Evolutionary conservation across 1,140 invertebrate species (phyloP), one percentile per base, ranked within the genome.

Genomic region (Protaetia brevitarsis): DNA sequence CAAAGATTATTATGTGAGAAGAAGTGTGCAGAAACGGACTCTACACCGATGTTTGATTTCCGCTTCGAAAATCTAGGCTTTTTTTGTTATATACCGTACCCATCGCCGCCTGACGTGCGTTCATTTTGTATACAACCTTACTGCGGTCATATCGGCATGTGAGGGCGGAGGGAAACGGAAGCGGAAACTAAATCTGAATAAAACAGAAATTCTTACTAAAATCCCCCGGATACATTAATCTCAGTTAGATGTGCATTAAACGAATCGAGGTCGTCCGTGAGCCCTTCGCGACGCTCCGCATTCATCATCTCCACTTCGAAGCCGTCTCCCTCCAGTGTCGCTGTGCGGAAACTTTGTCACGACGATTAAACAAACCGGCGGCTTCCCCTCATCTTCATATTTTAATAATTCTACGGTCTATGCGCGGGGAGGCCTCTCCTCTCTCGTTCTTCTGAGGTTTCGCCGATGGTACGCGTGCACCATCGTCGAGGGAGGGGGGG

Each of bases 201-300:
- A 45, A 45, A 45, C 41, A 45, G 28, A n/a, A 19, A 28, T 51
- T 59, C 57, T 45, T 45, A 45, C 41, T 13, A 45, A 13, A 45
- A 16, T 45, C 16, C 41, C 51, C 66, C 63, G 28, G 51, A 27
- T 57, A 68, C 69, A 72, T 72, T 72, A 72, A 72, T 72, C 71
- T 72, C 71, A 67, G 69, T 70, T 70, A 69, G 67, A 68, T 72
- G 67, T 71, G 69, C 71, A 71, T 72, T 71, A 71, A 72, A 72
- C 69, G 69, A 71, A 70, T 72, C 71, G 69, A 64, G 62, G 66
- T 60, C 67, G 71, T 69, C 63, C 63, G 66, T 64, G 51, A 57
- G 16, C 13, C 41, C 41, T 45, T n/a, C 60, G 61, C 63, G 65
- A 63, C 68, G 66, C 65, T 30, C 26, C 45, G 67, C 69, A 71